Evolutionary conservation across 2,888 invertebrate species (phyloP), one percentile per base, ranked within the genome.

Genomic region (Myopa testacea): DNA sequence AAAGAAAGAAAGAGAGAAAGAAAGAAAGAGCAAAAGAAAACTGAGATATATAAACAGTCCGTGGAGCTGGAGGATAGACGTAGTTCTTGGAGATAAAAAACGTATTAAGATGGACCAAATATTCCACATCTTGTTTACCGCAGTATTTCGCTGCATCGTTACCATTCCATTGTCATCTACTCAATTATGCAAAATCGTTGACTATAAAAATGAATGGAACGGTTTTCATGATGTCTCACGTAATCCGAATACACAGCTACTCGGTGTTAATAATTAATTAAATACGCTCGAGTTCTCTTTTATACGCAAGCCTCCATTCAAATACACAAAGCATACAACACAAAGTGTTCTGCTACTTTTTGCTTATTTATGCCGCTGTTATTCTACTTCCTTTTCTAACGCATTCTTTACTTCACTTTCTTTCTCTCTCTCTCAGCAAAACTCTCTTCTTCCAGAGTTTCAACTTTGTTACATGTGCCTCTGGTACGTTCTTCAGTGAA

Each of bases 151-250:
- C 71, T 4, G 55, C 1, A n/a, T 55, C 55, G n/a, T 55, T 55
- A 5, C 55, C 55, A 55, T 55, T 55, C 45, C 45, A 6, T 86
- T 83, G 83, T 83, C 86, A 87, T 87, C 87, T 87, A 87, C 87
- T 87, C 87, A 87, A 87, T 87, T 87, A 87, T 87, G 85, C 86
- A 86, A 85, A 85, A 85, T 82, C 82, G 71, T 70, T 80, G 69
- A 73, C 76, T 37, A 74, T 74, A 74, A 72, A 73, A 65, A 73
- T 37, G 65, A 77, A 34, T 70, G 34, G 6, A 37, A 58, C 70
- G 26, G 37, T 71, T 60, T 60, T 14, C 58, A 12, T 45, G 5
- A 68, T 72, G 67, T 62, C 60, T 50, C 79, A 79, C 79, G 75
- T 75, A 75, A 71, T 58, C 62, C 77, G 69, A 50, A 69, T 60